phyloP scores from a whole-genome alignment of 2,888 invertebrate genomes.

The Dysmachus trigonus region DNA sequence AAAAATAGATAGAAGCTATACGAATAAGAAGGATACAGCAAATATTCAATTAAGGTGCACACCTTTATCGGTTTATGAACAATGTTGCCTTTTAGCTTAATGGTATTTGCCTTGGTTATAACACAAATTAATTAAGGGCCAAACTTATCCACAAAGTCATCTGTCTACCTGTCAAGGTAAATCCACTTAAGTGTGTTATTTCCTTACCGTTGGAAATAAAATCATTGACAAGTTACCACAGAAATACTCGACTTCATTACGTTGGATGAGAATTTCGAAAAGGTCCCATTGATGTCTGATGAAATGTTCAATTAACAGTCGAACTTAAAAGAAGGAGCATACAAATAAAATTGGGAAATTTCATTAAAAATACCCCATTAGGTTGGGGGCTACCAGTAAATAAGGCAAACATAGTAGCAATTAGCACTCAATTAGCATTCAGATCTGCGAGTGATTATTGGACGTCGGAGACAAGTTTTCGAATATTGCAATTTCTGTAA shows the following conservation, averaged over 20 bases:
- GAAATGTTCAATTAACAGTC: not conserved
- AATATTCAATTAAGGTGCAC: not conserved
- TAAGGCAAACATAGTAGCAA: conserved; percentile 13
- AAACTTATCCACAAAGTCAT: not conserved
- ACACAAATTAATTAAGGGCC: not conserved
- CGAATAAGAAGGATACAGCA: not conserved
- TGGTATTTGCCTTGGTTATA: not conserved
- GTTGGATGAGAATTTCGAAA: not conserved
- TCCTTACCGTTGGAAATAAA: not conserved
- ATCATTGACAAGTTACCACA: not conserved
- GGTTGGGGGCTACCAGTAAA: not conserved
- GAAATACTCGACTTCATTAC: not conserved
- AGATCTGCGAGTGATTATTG: not conserved
- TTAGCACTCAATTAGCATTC: conserved; percentile 4
- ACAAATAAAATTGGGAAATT: not conserved
- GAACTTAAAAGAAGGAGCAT: not conserved
- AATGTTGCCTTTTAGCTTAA: not conserved
- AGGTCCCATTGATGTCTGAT: not conserved
- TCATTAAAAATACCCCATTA: not conserved
- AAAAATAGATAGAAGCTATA: not conserved
- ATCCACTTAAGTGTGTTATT: not conserved
- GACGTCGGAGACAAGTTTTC: not conserved
- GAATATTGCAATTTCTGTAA: not conserved
- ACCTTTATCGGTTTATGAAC: not conserved
- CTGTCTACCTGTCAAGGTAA: not conserved